Evolutionary conservation across 1,140 invertebrate genomes (phyloP), one percentile per base, ranked within the genome.

Genomic region (Microplitis demolitor): DNA sequence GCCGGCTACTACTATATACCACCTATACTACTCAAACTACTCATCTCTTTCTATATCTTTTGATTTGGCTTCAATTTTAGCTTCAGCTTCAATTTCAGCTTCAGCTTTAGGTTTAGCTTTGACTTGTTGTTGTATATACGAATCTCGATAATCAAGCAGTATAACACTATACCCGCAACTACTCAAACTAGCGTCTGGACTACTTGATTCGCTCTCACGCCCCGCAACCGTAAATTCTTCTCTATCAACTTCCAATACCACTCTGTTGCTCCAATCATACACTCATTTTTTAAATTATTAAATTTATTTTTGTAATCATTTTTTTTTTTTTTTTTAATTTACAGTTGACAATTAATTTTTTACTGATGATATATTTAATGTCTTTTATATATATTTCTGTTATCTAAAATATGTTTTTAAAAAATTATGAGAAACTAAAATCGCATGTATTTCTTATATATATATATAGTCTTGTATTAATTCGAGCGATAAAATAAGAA

Each of bases 401-500:
- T 24, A 24, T 1, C 24, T 2, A 24, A 2, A 24, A 24, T 24
- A 24, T 24, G 24, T 24, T 24, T 24, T 24, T 2, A 13, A 50
- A 45, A 50, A 64, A 45, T 37, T 35, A 51, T 64, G 62, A 37
- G 62, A 64, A 14, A 45, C 2, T 16, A 31, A 14, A n/a, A 64
- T 64, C 39, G 39, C 62, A 37, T 64, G 62, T 39, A 4, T 5
- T 9, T 24, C 37, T 37, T 64, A 34, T 50, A 45, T 45, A 8
- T 64, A 64, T 58, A 58, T 58, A 58, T 64, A 64, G 37, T 64
- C 35, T 64, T 37, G 39, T 64, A 64, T 64, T 64, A 64, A 64
- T 64, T 64, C 62, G 62, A 24, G 35, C n/a, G 62, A 64, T 64
- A 37, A 64, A 64, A 64, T 35, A 64, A 64, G 62, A 64, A n/a